A percentile compares a stretch with the other conserved stretches of the same genome.
Conservation (phyloP, 2,888 invertebrate species). For the Cabera pusaria region DNA sequence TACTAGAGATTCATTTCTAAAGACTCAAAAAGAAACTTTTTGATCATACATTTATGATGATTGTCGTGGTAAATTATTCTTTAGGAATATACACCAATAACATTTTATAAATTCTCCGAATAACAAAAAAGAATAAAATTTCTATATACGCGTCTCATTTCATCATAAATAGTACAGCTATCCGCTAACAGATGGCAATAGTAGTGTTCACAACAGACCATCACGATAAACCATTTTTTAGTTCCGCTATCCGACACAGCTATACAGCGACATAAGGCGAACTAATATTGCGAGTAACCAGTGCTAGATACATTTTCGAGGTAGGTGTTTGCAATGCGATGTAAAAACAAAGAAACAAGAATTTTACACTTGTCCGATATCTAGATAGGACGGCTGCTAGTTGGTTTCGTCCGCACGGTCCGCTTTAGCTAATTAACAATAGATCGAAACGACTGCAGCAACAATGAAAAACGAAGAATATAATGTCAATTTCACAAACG, state of each 20-base stretch:
- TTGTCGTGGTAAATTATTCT: conserved; percentile 5
- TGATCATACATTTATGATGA: conserved; percentile 11
- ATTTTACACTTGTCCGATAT: conserved; percentile 31
- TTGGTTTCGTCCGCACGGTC: conserved; percentile 63
- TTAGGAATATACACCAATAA: too few species aligned
- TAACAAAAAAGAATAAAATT: too few species aligned
- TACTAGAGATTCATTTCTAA: too few species aligned
- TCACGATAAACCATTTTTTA: conserved; percentile 30
- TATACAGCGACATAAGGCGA: conserved; percentile 45
- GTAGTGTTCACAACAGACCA: conserved; percentile 22
- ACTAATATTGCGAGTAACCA: background rate
- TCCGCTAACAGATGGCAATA: conserved; percentile 71
- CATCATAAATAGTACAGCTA: conserved; percentile 43
- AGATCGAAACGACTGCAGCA: conserved; percentile 78
- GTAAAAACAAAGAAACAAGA: conserved; percentile 18
- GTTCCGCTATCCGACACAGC: conserved; percentile 50
- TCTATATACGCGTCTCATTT: too few species aligned
- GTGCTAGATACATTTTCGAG: too few species aligned
- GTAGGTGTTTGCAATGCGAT: conserved; percentile 1
- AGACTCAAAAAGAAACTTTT: too few species aligned
- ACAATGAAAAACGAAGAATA: conserved; percentile 83
- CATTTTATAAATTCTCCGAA: too few species aligned
- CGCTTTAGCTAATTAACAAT: conserved; percentile 83
- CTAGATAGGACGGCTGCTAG: conserved; percentile 31
- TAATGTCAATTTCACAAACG: conserved; percentile 83